These are phyloP conservation scores for Liparis tanakae DNA, from an alignment of 2,797 vertebrate genomes.

Conservation along the genomic window DNA sequence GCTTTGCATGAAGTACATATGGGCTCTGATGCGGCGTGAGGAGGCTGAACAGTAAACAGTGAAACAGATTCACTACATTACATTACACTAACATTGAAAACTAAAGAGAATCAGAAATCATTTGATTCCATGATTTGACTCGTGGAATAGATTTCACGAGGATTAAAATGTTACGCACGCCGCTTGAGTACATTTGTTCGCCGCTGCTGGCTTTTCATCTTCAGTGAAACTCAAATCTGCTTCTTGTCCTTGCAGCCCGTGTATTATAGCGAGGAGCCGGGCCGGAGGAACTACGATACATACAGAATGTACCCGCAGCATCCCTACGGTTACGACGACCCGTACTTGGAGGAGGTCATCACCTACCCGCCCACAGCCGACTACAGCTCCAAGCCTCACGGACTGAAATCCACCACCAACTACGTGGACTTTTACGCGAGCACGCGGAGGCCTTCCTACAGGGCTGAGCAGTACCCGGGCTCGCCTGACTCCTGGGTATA, in stretches of 20 bases:
- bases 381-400: slow-evolving; percentile 89
- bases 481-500: slow-evolving; percentile 99
- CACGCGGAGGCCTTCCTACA: slow-evolving; percentile 91
- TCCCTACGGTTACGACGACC: slow-evolving; percentile 93
- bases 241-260: slow-evolving; percentile 81
- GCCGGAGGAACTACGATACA: slow-evolving; percentile 91
- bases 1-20: background rate
- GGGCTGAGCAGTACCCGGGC: slow-evolving; percentile 96
- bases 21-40: background rate
- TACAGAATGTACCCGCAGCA: slow-evolving; percentile 95
- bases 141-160: background rate
- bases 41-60: background rate
- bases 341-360: slow-evolving; percentile 92
- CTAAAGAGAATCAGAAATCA: background rate
- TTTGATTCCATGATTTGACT: background rate
- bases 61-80: background rate
- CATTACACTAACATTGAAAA: background rate
- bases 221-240: background rate
- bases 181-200: background rate
- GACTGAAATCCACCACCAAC: slow-evolving; percentile 93
- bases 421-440: slow-evolving; percentile 98
- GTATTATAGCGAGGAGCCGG: slow-evolving; percentile 90
- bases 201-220: background rate
- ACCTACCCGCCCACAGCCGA: slow-evolving; percentile 89
- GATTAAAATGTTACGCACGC: background rate